A percentile compares a stretch with the other conserved stretches of the same genome.
Evolutionary conservation across 2,113 vertebrate species (phyloP).

Genomic region (Numenius arquata): DNA sequence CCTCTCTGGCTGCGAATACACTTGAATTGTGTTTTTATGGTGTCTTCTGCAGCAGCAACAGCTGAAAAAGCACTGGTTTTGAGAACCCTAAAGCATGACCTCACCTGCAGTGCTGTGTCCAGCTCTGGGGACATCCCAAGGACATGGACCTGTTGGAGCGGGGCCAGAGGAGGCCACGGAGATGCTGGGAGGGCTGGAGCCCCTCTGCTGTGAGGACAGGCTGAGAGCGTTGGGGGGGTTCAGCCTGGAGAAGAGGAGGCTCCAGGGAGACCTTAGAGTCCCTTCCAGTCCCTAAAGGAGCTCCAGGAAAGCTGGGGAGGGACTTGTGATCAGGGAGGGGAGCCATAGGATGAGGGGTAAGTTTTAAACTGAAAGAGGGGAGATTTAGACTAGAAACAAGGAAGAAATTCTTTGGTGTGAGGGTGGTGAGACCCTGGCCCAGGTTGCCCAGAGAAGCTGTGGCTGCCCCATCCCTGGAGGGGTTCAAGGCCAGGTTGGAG

Average conservation of each 20-base stretch:
- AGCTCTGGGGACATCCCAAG: background rate
- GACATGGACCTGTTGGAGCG: background rate
- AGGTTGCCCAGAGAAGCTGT: background rate
- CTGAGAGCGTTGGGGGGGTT: background rate
- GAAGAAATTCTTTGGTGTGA: background rate
- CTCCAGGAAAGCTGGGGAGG: background rate
- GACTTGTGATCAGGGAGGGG: too few relatives aligned
- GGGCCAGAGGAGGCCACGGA: background rate
- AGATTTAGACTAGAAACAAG: background rate
- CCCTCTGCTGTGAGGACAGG: background rate
- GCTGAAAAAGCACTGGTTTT: accelerated
- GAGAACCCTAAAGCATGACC: accelerated
- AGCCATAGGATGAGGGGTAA: background rate
- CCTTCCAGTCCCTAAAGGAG: background rate
- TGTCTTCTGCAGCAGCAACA: background rate
- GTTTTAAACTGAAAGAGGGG: too few relatives aligned
- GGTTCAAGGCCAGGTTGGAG: background rate
- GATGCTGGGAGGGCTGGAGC: background rate
- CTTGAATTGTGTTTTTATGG: background rate
- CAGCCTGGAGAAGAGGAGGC: background rate
- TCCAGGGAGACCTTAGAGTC: background rate
- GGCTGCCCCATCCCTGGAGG: background rate
- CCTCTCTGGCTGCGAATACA: background rate
- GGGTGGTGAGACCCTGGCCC: background rate
- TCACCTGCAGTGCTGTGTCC: background rate